Base-by-base conservation (phyloP, 2,888 invertebrate species). In the Patella depressa region DNA sequence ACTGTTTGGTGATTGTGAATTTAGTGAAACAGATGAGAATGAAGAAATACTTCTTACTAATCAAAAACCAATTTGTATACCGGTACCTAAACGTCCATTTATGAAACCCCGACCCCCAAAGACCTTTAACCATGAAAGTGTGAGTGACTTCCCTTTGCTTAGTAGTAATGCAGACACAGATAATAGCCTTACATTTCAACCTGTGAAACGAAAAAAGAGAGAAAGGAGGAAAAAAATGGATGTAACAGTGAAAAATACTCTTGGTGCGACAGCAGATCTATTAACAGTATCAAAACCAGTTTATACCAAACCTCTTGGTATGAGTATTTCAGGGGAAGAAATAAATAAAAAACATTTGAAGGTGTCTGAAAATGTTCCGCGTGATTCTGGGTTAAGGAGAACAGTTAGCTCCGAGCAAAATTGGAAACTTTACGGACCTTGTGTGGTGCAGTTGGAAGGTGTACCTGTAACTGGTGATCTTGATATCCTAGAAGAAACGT, bases 371-470 rank as follows among this genome's bases (percentile, higher is more conserved):
- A 45, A 45, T 45, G 45, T 45, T 45, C 7, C 9, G 0, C 65
- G 17, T 74, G 24, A 57, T 65, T 24, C 34, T 53, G 34, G 15
- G 17, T 24, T 19, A 34, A 24, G 72, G 34, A 72, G 53, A 15
- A 45, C 45, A 14, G 57, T 54, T 53, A 29, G 19, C 53, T 45
- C 55, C n/a, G 15, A 17, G 53, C n/a, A 17, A 54, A 53, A 53
- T 45, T 78, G 77, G 77, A 74, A 29, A 19, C 12, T 78, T n/a
- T 19, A 14, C 34, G 77, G 77, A n/a, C 74, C 69, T 14, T 65
- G 69, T 69, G 77, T 78, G 34, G 72, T 78, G 24, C 74, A 78
- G 45, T 71, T 78, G 17, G 77, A 74, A 11, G 74, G 74, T 45
- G 14, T 74, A 45, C 77, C 77, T 11, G 45, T 54, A 12, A 45